phyloP scores from a whole-genome alignment of 2,113 vertebrate species.

The Symphodus melops region DNA sequence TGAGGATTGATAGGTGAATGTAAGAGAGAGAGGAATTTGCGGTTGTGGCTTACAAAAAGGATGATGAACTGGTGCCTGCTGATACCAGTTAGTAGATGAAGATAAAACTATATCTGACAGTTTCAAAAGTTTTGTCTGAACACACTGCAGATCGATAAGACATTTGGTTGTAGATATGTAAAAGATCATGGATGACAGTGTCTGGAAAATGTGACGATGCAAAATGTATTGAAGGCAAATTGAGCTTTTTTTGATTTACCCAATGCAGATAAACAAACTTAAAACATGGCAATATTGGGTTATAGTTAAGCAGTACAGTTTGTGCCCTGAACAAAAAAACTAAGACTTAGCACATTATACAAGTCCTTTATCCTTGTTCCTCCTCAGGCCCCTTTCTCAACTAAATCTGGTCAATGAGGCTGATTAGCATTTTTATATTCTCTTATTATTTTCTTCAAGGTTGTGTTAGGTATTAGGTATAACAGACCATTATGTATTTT shows the following conservation, averaged over 20 bases:
- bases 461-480: not conserved
- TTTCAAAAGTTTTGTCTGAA: not conserved
- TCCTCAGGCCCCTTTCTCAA: slow-evolving; percentile 8
- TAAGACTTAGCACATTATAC: slow-evolving; percentile 1
- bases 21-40: no score
- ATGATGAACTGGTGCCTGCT: no score
- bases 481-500: slow-evolving; percentile 4
- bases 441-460: slow-evolving; percentile 20
- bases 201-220: not conserved
- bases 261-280: not conserved
- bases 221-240: no score
- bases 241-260: not conserved
- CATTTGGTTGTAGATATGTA: no score
- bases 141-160: not conserved
- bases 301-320: not conserved
- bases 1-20: no score
- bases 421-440: slow-evolving; percentile 20
- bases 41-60: no score
- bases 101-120: no score
- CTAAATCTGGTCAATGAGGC: slow-evolving; percentile 25
- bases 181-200: no score
- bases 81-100: no score
- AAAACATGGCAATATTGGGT: not conserved
- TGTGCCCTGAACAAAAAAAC: not conserved
- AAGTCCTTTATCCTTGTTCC: slow-evolving; percentile 1